Percentiles rank a stretch among this genome's conserved stretches.
Evolutionary conservation across 1,140 invertebrate genomes (phyloP).

Genomic region (Saccostrea cuccullata): DNA sequence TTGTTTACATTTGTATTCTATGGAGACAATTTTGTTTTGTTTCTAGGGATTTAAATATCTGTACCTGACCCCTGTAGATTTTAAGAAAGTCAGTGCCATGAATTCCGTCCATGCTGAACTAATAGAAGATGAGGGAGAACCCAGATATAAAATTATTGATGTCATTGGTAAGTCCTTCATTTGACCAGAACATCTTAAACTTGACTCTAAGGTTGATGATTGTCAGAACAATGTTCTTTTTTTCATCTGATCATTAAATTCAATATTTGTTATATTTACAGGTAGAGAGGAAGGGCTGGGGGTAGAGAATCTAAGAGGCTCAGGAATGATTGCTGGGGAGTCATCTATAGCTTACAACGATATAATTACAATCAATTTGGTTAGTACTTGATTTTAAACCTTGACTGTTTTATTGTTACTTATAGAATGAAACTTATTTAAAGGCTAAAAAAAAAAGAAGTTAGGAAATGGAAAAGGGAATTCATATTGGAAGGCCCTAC

Average conservation of each 20-base stretch:
- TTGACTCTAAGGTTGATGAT: background rate
- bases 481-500: too few species aligned
- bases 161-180: slow-evolving; percentile 88
- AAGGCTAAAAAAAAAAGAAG: too few species aligned
- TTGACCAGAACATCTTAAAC: too few species aligned
- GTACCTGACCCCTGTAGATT: slow-evolving; percentile 96
- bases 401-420: background rate
- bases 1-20: too few species aligned
- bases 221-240: too few species aligned
- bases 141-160: slow-evolving; percentile 96
- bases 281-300: slow-evolving; percentile 96
- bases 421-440: background rate
- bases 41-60: slow-evolving; percentile 94
- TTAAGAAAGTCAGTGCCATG: slow-evolving; percentile 89
- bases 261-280: slow-evolving; percentile 44
- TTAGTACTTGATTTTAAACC: slow-evolving; percentile 52
- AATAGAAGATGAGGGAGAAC: slow-evolving; percentile 96
- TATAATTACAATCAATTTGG: slow-evolving; percentile 96
- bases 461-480: too few species aligned
- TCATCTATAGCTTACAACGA: slow-evolving; percentile 96
- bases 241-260: too few species aligned
- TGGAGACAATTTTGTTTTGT: background rate
- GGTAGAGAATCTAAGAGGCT: slow-evolving; percentile 96
- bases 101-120: slow-evolving; percentile 93
- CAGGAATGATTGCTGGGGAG: slow-evolving; percentile 98